Percentiles rank a stretch among this genome's conserved stretches.
Evolutionary conservation across 64 coral and sea anemone genomes (phyloP).

Genomic region (Platygyra sinensis): DNA sequence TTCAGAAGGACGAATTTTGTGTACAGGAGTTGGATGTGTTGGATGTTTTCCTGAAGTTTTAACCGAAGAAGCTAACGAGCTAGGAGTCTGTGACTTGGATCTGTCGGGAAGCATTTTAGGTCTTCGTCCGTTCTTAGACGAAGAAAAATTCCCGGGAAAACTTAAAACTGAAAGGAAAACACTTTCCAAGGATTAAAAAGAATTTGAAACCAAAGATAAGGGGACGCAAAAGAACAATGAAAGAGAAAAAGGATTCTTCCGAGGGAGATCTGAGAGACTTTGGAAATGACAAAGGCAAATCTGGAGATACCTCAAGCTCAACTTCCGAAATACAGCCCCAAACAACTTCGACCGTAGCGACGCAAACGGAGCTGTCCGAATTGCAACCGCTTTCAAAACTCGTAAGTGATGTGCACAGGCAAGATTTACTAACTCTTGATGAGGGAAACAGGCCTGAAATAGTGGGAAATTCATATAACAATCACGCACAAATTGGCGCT

Average conservation of each 20-base stretch:
- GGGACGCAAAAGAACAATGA: not conserved
- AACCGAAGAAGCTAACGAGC: constrained; percentile 52
- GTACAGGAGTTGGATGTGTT: constrained; percentile 87
- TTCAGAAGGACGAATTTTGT: constrained; percentile 87
- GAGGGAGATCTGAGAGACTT: not conserved
- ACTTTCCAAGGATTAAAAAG: not conserved
- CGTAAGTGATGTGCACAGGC: not conserved
- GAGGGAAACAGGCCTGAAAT: not conserved
- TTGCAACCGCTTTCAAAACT: not conserved
- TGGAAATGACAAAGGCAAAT: not conserved
- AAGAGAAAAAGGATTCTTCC: not conserved
- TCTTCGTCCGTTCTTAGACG: constrained; percentile 67
- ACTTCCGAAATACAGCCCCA: not conserved
- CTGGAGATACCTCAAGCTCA: not conserved
- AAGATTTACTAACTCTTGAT: not conserved
- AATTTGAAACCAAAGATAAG: constrained; percentile 2
- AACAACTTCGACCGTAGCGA: not conserved
- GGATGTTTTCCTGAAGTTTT: constrained; percentile 86
- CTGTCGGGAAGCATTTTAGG: constrained; percentile 22
- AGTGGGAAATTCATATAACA: not conserved
- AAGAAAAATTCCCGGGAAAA: constrained; percentile 31
- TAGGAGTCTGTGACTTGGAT: constrained; percentile 69
- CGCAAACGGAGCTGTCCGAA: constrained; percentile 1
- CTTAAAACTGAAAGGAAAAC: constrained; percentile 8
- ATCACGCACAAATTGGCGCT: constrained; percentile 1